These are phyloP conservation scores for Congeria kusceri DNA, from an alignment of 2,888 invertebrate genomes.

Conservation along the genomic window DNA sequence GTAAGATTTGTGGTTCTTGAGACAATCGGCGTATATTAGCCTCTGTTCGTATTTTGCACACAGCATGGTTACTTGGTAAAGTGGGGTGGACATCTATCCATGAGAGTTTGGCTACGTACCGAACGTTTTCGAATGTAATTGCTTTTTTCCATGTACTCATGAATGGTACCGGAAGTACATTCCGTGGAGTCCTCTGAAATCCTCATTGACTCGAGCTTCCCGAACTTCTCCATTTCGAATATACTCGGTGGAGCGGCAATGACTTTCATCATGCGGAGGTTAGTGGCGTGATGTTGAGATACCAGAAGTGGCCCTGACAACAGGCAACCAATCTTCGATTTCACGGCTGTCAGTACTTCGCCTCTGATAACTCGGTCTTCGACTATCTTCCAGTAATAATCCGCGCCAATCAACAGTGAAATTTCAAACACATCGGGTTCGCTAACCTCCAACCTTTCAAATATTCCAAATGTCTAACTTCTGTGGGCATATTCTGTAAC, in stretches of 20 bases:
- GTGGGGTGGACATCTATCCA: conserved; percentile 40
- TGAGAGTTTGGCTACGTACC: conserved; percentile 32
- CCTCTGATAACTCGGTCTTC: conserved; percentile 9
- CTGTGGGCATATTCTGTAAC: background rate
- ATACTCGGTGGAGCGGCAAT: conserved; percentile 15
- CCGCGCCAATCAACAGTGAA: conserved; percentile 19
- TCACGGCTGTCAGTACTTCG: conserved; percentile 15
- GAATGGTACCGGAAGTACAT: background rate
- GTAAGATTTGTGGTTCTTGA: conserved; percentile 20
- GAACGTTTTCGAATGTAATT: conserved; percentile 21
- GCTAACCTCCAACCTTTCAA: conserved; percentile 5
- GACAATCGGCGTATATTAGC: conserved; percentile 12
- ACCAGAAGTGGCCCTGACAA: conserved; percentile 22
- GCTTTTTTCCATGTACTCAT: conserved; percentile 1
- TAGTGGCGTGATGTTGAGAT: background rate
- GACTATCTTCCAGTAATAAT: conserved; percentile 19
- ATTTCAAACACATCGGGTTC: conserved; percentile 2
- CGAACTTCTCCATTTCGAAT: conserved; percentile 21
- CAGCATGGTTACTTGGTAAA: conserved; percentile 26
- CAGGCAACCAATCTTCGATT: conserved; percentile 20
- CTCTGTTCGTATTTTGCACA: conserved; percentile 19
- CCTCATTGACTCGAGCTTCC: conserved; percentile 43
- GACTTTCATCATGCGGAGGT: conserved; percentile 25
- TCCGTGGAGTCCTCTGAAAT: conserved; percentile 17
- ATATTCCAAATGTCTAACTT: conserved; percentile 17